Base-by-base conservation (phyloP, 1,140 invertebrate species). In the Drosophila subpulchrella region DNA sequence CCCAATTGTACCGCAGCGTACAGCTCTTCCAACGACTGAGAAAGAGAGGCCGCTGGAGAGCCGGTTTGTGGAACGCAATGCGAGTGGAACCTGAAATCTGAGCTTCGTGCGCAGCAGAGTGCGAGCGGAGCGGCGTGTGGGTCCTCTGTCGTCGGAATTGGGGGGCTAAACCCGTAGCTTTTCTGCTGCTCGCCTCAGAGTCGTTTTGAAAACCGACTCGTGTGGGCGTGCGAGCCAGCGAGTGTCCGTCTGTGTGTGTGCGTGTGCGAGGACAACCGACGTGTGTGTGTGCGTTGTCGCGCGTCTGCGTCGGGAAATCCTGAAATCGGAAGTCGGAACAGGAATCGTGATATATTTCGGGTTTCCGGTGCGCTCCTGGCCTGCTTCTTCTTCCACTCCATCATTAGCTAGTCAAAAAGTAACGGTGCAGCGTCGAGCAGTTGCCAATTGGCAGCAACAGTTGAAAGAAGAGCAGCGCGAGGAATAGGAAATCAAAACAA, bases 51-150 rank as follows among this genome's bases (percentile, higher is more conserved):
- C n/a, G 41, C 17, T 46, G 20, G 34, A 67, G 63, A 36, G 55
- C 24, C 15, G 30, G 6, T 36, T 24, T 77, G 75, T 86, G 83
- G 83, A 79, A 48, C 13, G 41, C 42, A 76, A 83, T 71, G 15
- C 12, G 11, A 13, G 27, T 80, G 84, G 83, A 89, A 61, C 58
- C 39, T 80, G 68, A 83, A 88, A 89, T 89, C 84, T 76, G 83
- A 88, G 84, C 81, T 84, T 79, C 76, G 80, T 82, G 81, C 79
- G 81, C 80, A 63, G 81, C 80, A 63, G 55, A 39, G 55, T 65
- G 44, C 57, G 42, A 66, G 46, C 13, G 30, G 63, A 20, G 63
- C 44, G 36, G 70, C 54, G 39, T 13, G 20, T 47, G 8, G 46
- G 11, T 47, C 54, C 48, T 27, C 27, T 46, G 15, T 68, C 71